A percentile compares a stretch with the other conserved stretches of the same genome.
phyloP scores from a whole-genome alignment of 1,140 invertebrate genomes.

The Caenorhabditis inopinata region DNA sequence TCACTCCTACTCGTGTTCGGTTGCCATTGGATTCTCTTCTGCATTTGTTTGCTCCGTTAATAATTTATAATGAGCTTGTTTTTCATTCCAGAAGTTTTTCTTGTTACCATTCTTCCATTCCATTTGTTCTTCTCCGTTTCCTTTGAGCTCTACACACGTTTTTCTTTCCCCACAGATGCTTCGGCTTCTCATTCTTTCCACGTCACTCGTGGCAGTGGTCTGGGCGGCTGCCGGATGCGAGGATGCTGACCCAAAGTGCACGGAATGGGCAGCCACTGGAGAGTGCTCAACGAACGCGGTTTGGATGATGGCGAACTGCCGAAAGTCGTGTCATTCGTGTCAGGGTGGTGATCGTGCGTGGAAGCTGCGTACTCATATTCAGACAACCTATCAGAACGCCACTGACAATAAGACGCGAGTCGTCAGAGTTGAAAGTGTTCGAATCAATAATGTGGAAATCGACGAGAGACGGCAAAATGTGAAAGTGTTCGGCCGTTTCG shows the following conservation, averaged over 20 bases:
- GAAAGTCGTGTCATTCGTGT: constrained; percentile 64
- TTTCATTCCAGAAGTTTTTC: background rate
- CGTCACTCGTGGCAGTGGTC: background rate
- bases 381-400: constrained; percentile 61
- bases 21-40: background rate
- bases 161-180: background rate
- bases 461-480: constrained; percentile 57
- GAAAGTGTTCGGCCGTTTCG: constrained; percentile 59
- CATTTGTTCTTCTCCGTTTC: background rate
- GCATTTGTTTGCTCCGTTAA: background rate
- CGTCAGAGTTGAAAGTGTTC: constrained; percentile 60
- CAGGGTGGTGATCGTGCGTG: constrained; percentile 65
- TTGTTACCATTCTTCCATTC: background rate
- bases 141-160: no score
- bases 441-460: constrained; percentile 62
- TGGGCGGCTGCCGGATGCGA: constrained; percentile 52
- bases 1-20: background rate
- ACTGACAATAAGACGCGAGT: constrained; percentile 51
- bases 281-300: constrained; percentile 65
- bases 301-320: constrained; percentile 66
- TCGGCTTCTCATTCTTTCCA: constrained; percentile 27
- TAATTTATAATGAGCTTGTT: background rate
- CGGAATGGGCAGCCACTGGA: constrained; percentile 64
- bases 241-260: constrained; percentile 63
- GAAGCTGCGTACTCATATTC: constrained; percentile 59